Base-by-base conservation (phyloP, 2,888 invertebrate genomes). In the Sesia apiformis region DNA sequence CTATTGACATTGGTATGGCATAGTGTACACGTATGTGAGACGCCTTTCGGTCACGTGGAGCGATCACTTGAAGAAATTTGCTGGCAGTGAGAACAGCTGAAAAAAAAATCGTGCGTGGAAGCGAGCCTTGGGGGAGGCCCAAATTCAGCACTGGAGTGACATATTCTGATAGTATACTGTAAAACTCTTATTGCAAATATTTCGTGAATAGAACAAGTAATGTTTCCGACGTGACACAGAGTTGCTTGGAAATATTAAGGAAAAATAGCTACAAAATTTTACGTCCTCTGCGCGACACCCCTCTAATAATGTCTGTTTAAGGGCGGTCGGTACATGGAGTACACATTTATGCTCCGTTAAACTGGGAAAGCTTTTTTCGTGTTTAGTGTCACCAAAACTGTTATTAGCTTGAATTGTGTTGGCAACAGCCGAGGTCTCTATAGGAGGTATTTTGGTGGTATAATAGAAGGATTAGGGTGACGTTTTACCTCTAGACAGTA, bases 361-460 rank as follows among this genome's bases (percentile, higher is more conserved):
- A 87, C 80, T 86, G 81, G 77, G 69, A 88, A 87, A 87, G 89
- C 87, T 88, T 88, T 88, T 89, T 88, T 87, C 85, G 83, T 89
- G 87, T 86, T 86, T 88, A 86, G 86, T 87, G 89, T 87, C 89
- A 86, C 85, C 85, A 87, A 86, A 88, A 87, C 84, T 86, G 85
- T 87, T 89, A 89, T 88, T 88, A 87, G 89, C 80, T 73, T 83
- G 81, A 86, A 82, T 83, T 86, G 85, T 83, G 80, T 73, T 71
- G 69, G 70, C 72, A 73, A 76, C 68, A 64, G 70, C 67, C 69
- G 65, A 63, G 61, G 46, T 46, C n/a, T 46, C 46, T 46, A 46
- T 46, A 23, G 46, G 8, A 5, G 46, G 46, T 23, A 23, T 46
- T 46, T 46, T 46, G 46, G 8, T 46, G 4, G 46, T 46, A n/a